Conservation (phyloP, 2,888 invertebrate species). For the Encarsia formosa region DNA sequence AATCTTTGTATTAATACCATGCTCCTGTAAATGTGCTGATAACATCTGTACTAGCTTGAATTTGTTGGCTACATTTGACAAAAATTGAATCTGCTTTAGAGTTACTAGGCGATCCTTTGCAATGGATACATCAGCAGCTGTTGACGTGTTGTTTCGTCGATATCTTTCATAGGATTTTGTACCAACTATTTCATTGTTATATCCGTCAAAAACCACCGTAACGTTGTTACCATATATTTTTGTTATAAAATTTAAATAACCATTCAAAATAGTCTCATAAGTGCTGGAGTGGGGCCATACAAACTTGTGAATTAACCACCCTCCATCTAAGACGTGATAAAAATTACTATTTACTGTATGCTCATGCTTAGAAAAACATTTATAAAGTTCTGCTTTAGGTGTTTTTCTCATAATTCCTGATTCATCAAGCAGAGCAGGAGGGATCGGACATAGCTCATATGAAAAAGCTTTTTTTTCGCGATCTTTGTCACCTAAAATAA, state of each 20-base stretch:
- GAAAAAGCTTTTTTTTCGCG: conserved; percentile 21
- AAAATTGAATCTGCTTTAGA: conserved; percentile 28
- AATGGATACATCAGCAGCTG: conserved; percentile 27
- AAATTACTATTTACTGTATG: too few species aligned
- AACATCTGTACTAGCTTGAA: conserved; percentile 21
- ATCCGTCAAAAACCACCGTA: conserved; percentile 31
- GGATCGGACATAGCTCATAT: conserved; percentile 31
- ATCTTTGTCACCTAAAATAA: conserved; percentile 27
- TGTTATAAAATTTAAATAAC: conserved; percentile 6
- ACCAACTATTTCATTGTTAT: conserved; percentile 21
- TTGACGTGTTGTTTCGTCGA: conserved; percentile 19
- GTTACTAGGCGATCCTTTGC: conserved; percentile 19
- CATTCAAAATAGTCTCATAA: conserved; percentile 17
- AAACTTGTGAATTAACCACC: conserved; percentile 24
- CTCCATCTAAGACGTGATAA: conserved; percentile 26
- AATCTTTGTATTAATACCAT: conserved; percentile 16
- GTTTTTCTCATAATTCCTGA: conserved; percentile 28
- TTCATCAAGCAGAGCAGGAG: conserved; percentile 28
- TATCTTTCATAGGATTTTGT: conserved; percentile 30
- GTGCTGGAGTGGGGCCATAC: conserved; percentile 22
- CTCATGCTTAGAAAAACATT: conserved; percentile 4
- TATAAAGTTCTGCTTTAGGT: conserved; percentile 23
- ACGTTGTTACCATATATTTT: conserved; percentile 15
- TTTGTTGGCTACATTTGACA: conserved; percentile 29
- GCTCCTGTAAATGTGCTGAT: conserved; percentile 12